Base-by-base conservation (phyloP, 1,140 invertebrate genomes). In the Gyrodactylus bullatarudis region DNA sequence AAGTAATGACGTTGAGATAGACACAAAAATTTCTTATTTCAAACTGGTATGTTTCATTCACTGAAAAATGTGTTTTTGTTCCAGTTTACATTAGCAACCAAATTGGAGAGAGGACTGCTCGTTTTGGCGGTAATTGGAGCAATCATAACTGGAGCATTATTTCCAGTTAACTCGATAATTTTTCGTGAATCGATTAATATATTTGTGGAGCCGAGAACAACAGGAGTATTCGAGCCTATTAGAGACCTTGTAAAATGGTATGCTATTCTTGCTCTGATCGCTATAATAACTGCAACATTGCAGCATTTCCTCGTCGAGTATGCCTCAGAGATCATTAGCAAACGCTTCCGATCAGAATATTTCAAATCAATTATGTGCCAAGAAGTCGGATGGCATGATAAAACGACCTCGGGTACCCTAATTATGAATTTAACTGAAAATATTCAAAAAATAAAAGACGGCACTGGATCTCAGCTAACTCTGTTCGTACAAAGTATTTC, bases 381-480 rank as follows among this genome's bases (percentile, higher is more conserved):
- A 80, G 89, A 93, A 76, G 88, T 93, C 77, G 82, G 86, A 25
- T 94, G 90, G 90, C 92, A 89, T 79, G 90, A 94, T 78, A 85
- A 86, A 0, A 86, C 88, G 76, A 86, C 88, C 26, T 86, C 87
- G 19, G 87, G 88, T 76, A 89, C 90, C 78, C 88, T 94, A 76
- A 88, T 89, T 74, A 87, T 87, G 69, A 85, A 88, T 80, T 85
- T 93, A 75, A 86, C 88, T 20, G 88, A 92, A 78, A 89, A 92
- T 81, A 83, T 93, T 22, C 84, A 87, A 23, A 88, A 89, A 80
- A 83, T 92, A 76, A 87, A 90, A 78, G 88, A 90, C 78, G 90
- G 89, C 1, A 86, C 92, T 68, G 89, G 89, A 0, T 88, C 90
- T 78, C 93, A 93, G 79, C 81, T 90, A 22, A 86, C 85, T 1